Evolutionary conservation across 2,797 vertebrate genomes (phyloP), one percentile per base, ranked within the genome.

Genomic region (Cephalopachus bancanus): DNA sequence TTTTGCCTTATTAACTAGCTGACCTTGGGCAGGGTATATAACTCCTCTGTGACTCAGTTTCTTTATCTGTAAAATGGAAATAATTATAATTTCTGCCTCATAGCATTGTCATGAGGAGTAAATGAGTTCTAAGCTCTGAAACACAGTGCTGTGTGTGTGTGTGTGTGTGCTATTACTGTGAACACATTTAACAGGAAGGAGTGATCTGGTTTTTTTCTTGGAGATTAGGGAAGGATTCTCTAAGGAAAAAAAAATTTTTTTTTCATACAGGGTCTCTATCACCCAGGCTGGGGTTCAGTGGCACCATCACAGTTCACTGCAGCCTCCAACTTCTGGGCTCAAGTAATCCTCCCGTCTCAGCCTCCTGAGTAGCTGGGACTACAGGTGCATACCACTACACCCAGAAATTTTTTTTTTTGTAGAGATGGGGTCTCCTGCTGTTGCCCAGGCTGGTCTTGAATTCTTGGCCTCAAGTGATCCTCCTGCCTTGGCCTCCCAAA

Each of bases 1-100:
- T 79, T 93, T 93, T 96, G 49, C 49, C 37, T 91, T 79, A 44
- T 86, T 60, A 88, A 85, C 37, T 55, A 78, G 49, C 30, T 86
- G 74, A 69, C 26, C 49, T 55, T 94, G 37, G 28, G 7, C 37
- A 88, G 80, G 44, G 93, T 78, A n/a, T 11, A 33, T 55, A 89
- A 85, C 49, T 67, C 93, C 49, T 59, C 60, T 51, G 76, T 89
- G 89, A 62, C 76, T 94, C n/a, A 26, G 57, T 86, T 92, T 94
- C 83, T 79, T 89, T 88, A 79, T 60, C 79, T 57, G 19, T 88
- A 84, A 71, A 64, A 86, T 19, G 67, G 79, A 95, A 37, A 33
- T 85, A 44, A 74, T 88, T 92, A 57, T 15, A 59, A 24, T 96
- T 83, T 92, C 55, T 88, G 71, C 7, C 9, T 79, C 16, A 62